Percentiles rank a stretch among this genome's conserved stretches.
Evolutionary conservation across 2,888 invertebrate genomes (phyloP).

Genomic region (Lasioglossum pauxillum): DNA sequence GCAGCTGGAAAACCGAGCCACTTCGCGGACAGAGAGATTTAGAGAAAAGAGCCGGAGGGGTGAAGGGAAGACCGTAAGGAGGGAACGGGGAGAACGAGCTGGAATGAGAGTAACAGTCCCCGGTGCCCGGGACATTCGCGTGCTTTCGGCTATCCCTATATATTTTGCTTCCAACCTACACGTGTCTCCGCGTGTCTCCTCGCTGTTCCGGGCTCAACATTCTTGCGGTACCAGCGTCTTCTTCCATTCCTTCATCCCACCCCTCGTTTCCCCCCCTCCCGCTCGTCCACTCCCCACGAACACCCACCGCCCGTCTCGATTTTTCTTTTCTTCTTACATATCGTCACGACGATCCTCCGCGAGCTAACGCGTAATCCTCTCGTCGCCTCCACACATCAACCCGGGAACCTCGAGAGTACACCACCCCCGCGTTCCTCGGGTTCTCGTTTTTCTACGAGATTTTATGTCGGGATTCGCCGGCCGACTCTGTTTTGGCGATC

Average conservation of each 20-base stretch:
- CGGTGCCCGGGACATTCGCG: conserved; percentile 57
- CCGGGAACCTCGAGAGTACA: conserved; percentile 43
- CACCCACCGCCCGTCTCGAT: conserved; percentile 47
- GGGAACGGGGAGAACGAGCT: neutral
- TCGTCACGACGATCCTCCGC: conserved; percentile 61
- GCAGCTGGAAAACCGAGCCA: conserved; percentile 82
- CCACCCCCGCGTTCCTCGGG: conserved; percentile 40
- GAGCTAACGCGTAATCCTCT: conserved; percentile 81
- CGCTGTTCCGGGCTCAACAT: conserved; percentile 79
- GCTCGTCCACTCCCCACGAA: conserved; percentile 43
- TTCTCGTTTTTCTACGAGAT: neutral
- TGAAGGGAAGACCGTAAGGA: neutral
- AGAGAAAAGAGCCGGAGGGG: conserved; percentile 38
- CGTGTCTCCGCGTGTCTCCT: conserved; percentile 81
- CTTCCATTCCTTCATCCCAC: conserved; percentile 41
- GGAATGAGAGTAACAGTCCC: conserved; percentile 50
- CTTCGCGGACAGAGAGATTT: conserved; percentile 48
- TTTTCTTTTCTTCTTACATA: conserved; percentile 58
- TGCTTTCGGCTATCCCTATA: conserved; percentile 70
- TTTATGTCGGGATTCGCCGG: neutral
- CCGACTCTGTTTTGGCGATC: neutral
- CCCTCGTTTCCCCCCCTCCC: conserved; percentile 54
- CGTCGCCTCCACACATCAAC: conserved; percentile 71
- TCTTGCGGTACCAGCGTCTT: conserved; percentile 68
- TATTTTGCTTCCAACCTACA: conserved; percentile 79